A percentile compares a stretch with the other conserved stretches of the same genome.
These are phyloP conservation scores for Mercenaria mercenaria DNA, from an alignment of 1,140 invertebrate genomes.

Conservation along the genomic window DNA sequence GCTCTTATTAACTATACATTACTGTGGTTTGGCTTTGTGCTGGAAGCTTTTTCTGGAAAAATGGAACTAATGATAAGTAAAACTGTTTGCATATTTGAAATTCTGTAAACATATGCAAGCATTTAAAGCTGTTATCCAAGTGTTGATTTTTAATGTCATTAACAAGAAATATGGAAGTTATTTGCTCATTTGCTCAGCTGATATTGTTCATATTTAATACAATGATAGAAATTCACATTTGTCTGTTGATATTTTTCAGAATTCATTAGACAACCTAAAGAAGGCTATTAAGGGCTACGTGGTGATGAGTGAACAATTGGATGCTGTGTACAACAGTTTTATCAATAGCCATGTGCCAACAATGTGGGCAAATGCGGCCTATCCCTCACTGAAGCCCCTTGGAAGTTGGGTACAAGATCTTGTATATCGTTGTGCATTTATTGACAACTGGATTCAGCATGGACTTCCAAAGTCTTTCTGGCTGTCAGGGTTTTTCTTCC, in stretches of 20 bases:
- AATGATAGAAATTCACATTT: not conserved
- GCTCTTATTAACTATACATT: not conserved
- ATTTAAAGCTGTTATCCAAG: no score
- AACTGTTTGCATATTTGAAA: not conserved
- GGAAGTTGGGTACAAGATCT: slow-evolving; percentile 94
- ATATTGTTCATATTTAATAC: no score
- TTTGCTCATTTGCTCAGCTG: no score
- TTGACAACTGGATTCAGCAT: slow-evolving; percentile 91
- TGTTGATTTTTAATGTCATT: no score
- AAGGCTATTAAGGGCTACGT: slow-evolving; percentile 94
- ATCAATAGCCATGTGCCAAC: slow-evolving; percentile 92
- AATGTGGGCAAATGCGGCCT: slow-evolving; percentile 93
- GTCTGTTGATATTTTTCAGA: slow-evolving; percentile 85
- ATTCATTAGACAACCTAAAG: slow-evolving; percentile 91
- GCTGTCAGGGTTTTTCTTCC: slow-evolving; percentile 96
- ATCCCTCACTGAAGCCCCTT: slow-evolving; percentile 94
- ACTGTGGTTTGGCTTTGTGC: not conserved
- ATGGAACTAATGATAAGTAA: no score
- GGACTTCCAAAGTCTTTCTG: slow-evolving; percentile 93
- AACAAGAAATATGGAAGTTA: no score
- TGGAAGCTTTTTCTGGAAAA: no score
- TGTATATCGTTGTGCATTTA: slow-evolving; percentile 92
- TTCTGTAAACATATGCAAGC: no score
- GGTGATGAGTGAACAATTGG: slow-evolving; percentile 95
- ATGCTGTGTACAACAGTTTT: slow-evolving; percentile 92